Evolutionary conservation across 2,888 invertebrate species (phyloP).

Genomic region (Brachypalpus laphriformis): DNA sequence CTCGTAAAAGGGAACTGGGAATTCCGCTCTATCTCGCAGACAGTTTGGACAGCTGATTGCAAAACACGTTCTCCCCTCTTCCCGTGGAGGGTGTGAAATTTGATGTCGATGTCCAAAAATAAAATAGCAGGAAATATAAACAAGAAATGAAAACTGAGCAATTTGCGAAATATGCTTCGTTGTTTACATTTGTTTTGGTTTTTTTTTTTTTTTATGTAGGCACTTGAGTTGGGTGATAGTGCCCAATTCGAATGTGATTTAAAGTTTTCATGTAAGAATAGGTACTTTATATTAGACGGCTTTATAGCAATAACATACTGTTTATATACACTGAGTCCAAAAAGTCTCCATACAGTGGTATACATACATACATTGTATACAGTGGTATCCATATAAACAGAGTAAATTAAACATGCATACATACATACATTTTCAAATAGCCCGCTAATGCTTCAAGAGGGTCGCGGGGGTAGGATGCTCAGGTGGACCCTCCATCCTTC

Average conservation of each 20-base stretch:
- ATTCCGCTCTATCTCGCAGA: background rate
- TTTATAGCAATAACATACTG: background rate
- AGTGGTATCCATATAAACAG: no score
- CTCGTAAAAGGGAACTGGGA: background rate
- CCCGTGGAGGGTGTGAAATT: background rate
- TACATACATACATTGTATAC: no score
- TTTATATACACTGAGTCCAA: no score
- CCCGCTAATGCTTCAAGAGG: no score
- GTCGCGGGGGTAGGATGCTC: no score
- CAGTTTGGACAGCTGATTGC: conserved; percentile 7
- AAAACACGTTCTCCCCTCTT: conserved; percentile 14
- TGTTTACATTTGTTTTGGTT: background rate
- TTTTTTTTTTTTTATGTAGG: background rate
- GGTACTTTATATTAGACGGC: no score
- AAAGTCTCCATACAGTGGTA: no score
- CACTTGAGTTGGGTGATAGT: no score
- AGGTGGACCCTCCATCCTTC: no score
- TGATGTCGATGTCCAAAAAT: background rate
- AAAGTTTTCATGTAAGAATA: background rate
- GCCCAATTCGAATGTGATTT: background rate
- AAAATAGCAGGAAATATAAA: background rate
- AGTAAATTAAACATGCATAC: no score
- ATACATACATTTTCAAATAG: no score
- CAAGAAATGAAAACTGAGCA: background rate
- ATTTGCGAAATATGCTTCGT: background rate